Percentiles rank a stretch among this genome's conserved stretches.
Evolutionary conservation across 2,113 vertebrate genomes (phyloP).

Genomic region (Steatornis caripensis): DNA sequence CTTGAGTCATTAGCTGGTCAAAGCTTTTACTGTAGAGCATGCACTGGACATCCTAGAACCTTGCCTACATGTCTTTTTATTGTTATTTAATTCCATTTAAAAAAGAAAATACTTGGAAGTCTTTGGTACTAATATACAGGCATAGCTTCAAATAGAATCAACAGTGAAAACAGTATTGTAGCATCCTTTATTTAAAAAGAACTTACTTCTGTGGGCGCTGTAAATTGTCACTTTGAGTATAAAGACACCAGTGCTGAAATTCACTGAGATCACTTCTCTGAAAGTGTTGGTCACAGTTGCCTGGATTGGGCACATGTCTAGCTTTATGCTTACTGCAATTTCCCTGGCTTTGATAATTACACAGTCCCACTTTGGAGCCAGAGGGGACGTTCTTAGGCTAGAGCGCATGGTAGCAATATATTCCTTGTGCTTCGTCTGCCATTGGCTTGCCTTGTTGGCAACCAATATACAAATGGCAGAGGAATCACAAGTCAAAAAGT

Average conservation of each 20-base stretch:
- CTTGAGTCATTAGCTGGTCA: background rate
- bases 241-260: background rate
- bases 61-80: background rate
- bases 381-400: background rate
- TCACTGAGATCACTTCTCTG: background rate
- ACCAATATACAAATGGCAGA: background rate
- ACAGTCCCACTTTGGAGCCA: background rate
- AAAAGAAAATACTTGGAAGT: background rate
- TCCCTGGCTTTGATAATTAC: background rate
- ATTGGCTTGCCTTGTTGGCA: background rate
- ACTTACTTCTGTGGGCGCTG: background rate
- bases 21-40: background rate
- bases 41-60: background rate
- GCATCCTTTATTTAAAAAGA: background rate
- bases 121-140: background rate
- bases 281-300: background rate
- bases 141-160: background rate
- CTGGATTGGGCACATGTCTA: background rate
- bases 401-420: background rate
- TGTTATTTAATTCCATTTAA: background rate
- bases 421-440: background rate
- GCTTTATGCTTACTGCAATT: background rate
- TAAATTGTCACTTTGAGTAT: background rate
- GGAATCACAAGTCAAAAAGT: background rate
- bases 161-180: background rate